phyloP scores from a whole-genome alignment of 1,140 invertebrate genomes.

The Melitaea cinxia region DNA sequence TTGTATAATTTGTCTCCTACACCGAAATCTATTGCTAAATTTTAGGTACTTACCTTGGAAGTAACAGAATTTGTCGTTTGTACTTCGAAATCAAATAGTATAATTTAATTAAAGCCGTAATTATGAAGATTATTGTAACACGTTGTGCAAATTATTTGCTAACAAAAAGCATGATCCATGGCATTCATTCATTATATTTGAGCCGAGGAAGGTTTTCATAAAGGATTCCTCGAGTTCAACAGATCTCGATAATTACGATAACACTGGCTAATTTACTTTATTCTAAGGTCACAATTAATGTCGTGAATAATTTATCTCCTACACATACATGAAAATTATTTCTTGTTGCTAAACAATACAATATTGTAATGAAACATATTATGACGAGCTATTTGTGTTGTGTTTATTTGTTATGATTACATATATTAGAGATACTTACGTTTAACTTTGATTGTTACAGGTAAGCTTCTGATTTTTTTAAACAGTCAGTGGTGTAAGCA shows the following conservation, averaged over 20 bases:
- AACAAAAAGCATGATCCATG: background rate
- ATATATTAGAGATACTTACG: too few species aligned
- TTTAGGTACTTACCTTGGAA: constrained; percentile 8
- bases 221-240: constrained; percentile 26
- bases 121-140: background rate
- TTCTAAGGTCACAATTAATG: constrained; percentile 50
- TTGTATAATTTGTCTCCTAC: constrained; percentile 65
- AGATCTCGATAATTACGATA: constrained; percentile 48
- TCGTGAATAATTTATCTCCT: constrained; percentile 56
- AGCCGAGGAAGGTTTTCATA: background rate
- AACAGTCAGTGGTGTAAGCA: background rate
- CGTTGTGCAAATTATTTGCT: background rate
- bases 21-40: constrained; percentile 44
- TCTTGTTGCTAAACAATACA: background rate
- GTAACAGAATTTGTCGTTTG: background rate
- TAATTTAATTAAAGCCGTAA: too few species aligned
- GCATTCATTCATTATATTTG: background rate
- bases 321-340: background rate
- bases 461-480: background rate
- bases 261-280: constrained; percentile 35
- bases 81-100: background rate
- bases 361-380: background rate
- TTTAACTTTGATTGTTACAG: background rate
- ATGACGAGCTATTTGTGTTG: too few species aligned
- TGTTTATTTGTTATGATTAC: too few species aligned